phyloP scores from a whole-genome alignment of 92 coral and sea anemone genomes.

The Galaxea fascicularis region DNA sequence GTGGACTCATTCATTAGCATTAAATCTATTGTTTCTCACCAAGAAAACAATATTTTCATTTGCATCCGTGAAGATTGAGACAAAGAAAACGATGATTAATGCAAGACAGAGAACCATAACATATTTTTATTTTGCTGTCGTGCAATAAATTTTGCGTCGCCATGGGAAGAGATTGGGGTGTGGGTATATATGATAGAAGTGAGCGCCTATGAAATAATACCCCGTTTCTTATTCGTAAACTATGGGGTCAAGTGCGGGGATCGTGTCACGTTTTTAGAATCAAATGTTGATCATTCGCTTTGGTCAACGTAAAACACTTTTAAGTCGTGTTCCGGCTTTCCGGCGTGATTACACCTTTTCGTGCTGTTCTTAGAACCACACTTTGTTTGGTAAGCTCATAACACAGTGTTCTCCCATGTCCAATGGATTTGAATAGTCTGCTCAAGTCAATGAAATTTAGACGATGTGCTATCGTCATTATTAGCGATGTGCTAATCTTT shows the following conservation, averaged over 20 bases:
- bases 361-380: background rate
- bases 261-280: conserved; percentile 4
- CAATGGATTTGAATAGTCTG: background rate
- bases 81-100: conserved; percentile 15
- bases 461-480: background rate
- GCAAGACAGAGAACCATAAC: background rate
- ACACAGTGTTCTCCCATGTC: background rate
- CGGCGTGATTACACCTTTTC: background rate
- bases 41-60: conserved; percentile 12
- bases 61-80: background rate
- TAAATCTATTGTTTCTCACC: background rate
- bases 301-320: background rate
- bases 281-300: background rate
- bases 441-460: no score
- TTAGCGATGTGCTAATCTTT: background rate
- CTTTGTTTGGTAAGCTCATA: background rate
- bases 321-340: conserved; percentile 18
- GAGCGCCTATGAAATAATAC: background rate
- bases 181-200: background rate
- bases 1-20: background rate
- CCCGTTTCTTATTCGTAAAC: background rate
- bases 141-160: background rate
- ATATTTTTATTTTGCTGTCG: background rate
- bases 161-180: background rate
- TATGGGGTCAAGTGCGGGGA: background rate